A percentile compares a stretch with the other conserved stretches of the same genome.
Evolutionary conservation across 2,888 invertebrate genomes (phyloP).

Genomic region (Invenusta paracnida): DNA sequence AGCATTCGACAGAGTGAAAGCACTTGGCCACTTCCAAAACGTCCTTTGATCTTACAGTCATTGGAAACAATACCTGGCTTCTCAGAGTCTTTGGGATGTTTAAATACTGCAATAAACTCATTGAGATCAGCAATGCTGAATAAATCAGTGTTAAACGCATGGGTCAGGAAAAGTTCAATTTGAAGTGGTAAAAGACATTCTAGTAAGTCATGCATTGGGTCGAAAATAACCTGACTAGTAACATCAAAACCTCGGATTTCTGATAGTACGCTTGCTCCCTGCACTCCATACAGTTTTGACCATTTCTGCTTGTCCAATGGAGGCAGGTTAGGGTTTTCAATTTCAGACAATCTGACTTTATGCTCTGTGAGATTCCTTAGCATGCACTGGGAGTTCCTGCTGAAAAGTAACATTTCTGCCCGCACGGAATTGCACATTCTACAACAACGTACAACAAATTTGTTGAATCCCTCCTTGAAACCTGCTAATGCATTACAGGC

Average conservation of each 20-base stretch:
- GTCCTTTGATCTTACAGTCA: neutral
- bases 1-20: too few relatives aligned
- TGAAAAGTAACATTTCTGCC: neutral
- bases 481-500: neutral
- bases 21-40: neutral
- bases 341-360: neutral
- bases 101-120: neutral
- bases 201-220: neutral
- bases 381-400: neutral
- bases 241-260: neutral
- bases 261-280: neutral
- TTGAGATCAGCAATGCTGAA: neutral
- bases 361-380: neutral
- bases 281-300: neutral
- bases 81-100: neutral
- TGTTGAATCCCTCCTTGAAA: neutral
- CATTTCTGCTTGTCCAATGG: neutral
- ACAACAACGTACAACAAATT: neutral
- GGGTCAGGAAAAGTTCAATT: neutral
- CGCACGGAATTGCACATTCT: neutral
- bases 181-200: neutral
- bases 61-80: neutral
- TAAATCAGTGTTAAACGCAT: neutral
- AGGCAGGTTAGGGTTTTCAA: neutral
- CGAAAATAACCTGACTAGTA: neutral